phyloP scores from a whole-genome alignment of 2,888 invertebrate species.

The Pandemis cinnamomeana region DNA sequence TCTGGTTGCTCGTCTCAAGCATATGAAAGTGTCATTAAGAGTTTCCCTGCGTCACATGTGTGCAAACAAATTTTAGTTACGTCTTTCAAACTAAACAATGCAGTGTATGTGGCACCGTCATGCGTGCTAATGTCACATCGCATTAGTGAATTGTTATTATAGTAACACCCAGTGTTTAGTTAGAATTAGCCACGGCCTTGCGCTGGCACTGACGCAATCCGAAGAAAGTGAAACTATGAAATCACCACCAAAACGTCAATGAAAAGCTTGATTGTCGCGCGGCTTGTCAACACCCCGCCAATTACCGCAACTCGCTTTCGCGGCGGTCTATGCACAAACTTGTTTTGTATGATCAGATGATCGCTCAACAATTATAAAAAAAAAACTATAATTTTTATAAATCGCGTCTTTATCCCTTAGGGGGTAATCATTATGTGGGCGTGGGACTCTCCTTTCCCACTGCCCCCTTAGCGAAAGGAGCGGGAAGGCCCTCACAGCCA shows the following conservation, averaged over 20 bases:
- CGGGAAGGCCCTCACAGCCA: too few species aligned
- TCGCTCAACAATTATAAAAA: slow-evolving; percentile 56
- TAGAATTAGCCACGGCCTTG: slow-evolving; percentile 60
- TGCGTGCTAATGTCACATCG: slow-evolving; percentile 56
- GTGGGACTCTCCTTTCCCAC: too few species aligned
- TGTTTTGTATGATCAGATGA: slow-evolving; percentile 54
- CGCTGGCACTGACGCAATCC: slow-evolving; percentile 62
- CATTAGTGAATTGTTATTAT: slow-evolving; percentile 65
- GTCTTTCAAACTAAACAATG: slow-evolving; percentile 68
- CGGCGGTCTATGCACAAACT: slow-evolving; percentile 50
- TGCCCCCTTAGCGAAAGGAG: too few species aligned
- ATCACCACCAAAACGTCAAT: slow-evolving; percentile 65
- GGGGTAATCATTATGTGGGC: too few species aligned
- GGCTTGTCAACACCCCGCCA: slow-evolving; percentile 60
- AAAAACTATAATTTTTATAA: slow-evolving; percentile 50
- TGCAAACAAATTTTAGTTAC: slow-evolving; percentile 63
- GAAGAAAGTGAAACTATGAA: slow-evolving; percentile 76
- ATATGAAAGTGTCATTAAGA: slow-evolving; percentile 60
- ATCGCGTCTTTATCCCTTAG: too few species aligned
- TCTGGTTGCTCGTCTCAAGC: slow-evolving; percentile 22
- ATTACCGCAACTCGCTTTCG: slow-evolving; percentile 65
- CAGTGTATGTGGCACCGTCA: slow-evolving; percentile 48
- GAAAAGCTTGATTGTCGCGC: slow-evolving; percentile 60
- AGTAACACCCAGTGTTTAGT: slow-evolving; percentile 48
- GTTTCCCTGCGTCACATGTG: slow-evolving; percentile 45